Evolutionary conservation across 2,888 invertebrate species (phyloP).

Genomic region (Cephus runcator): DNA sequence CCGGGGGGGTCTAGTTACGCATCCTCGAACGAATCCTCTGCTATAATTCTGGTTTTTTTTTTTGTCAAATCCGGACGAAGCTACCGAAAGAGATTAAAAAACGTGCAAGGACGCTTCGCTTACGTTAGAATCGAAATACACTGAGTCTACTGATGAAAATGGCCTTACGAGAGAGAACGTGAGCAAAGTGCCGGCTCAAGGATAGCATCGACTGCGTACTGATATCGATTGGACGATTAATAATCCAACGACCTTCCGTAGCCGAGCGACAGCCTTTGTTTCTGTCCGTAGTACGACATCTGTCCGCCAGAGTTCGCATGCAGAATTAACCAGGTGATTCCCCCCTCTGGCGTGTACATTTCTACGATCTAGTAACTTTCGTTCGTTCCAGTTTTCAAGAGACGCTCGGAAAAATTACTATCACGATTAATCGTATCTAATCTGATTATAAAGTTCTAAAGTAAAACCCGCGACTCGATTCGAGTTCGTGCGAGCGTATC

Average conservation of each 20-base stretch:
- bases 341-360: background rate
- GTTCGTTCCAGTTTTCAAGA: background rate
- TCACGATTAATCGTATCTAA: background rate
- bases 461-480: background rate
- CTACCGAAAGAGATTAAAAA: background rate
- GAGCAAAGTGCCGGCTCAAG: slow-evolving; percentile 4
- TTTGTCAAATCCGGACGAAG: background rate
- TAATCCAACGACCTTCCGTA: slow-evolving; percentile 46
- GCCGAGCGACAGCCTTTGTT: background rate
- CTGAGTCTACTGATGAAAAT: background rate
- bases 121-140: background rate
- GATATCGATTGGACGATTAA: slow-evolving; percentile 57
- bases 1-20: background rate
- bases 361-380: background rate
- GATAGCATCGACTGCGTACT: background rate
- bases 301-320: background rate
- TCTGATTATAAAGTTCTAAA: background rate
- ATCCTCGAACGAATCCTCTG: background rate
- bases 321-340: background rate
- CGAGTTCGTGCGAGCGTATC: background rate
- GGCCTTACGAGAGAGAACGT: slow-evolving; percentile 31
- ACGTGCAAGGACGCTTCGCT: background rate
- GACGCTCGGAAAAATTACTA: background rate
- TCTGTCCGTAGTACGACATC: background rate
- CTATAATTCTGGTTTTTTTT: background rate